Percentiles rank a stretch among this genome's conserved stretches.
These are phyloP conservation scores for Eubasilissa splendida DNA, from an alignment of 2,888 invertebrate genomes.

Conservation along the genomic window DNA sequence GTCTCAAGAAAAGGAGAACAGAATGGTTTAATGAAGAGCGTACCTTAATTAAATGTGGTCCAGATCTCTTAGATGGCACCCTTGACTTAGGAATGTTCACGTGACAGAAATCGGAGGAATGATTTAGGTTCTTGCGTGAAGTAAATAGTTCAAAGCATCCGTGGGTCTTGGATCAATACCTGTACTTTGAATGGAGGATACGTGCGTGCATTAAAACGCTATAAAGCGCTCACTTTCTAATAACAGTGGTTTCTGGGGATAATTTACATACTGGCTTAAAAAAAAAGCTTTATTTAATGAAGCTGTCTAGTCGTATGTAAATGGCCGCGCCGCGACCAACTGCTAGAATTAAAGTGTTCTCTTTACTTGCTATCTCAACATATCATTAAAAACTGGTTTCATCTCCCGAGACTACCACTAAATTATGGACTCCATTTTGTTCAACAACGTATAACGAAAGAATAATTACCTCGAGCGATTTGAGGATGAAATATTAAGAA, in stretches of 20 bases:
- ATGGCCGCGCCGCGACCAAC: slow-evolving; percentile 19
- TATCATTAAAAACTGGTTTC: slow-evolving; percentile 37
- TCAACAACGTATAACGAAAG: slow-evolving; percentile 12
- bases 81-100: no score
- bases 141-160: no score
- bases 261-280: slow-evolving; percentile 16
- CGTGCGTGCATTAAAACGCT: slow-evolving; percentile 1
- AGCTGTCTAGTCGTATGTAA: background rate
- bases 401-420: slow-evolving; percentile 3
- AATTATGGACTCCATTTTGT: slow-evolving; percentile 24
- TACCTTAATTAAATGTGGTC: no score
- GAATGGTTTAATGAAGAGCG: no score
- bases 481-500: slow-evolving; percentile 18
- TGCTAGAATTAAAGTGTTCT: slow-evolving; percentile 29
- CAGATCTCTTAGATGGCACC: no score
- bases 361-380: slow-evolving; percentile 18
- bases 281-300: slow-evolving; percentile 17
- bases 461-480: slow-evolving; percentile 2
- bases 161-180: no score
- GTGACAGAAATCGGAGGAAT: no score
- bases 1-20: no score
- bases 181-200: background rate
- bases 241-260: background rate
- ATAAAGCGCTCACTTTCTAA: slow-evolving; percentile 27
- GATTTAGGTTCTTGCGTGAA: no score